phyloP scores from a whole-genome alignment of 2,113 vertebrate species.

The Anguilla japonica region DNA sequence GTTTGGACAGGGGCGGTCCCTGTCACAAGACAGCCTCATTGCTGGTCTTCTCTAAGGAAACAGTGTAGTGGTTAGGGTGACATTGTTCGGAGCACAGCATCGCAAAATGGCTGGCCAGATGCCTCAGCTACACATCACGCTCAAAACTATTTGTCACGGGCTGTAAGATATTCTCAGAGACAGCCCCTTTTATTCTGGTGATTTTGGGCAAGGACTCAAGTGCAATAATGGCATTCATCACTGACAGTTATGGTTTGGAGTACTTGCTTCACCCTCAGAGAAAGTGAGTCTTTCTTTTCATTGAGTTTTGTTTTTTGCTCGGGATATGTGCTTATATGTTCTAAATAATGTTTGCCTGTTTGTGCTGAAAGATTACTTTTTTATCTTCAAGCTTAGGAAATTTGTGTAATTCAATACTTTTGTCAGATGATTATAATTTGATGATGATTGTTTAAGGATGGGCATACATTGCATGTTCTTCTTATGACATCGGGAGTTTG shows the following conservation, averaged over 20 bases:
- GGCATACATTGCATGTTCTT: no score
- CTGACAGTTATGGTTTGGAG: constrained; percentile 52
- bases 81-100: constrained; percentile 32
- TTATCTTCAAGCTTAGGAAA: neutral
- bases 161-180: constrained; percentile 1
- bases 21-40: constrained; percentile 55
- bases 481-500: no score
- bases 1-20: constrained; percentile 15
- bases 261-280: constrained; percentile 49
- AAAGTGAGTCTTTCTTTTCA: constrained; percentile 47
- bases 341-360: neutral
- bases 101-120: constrained; percentile 43
- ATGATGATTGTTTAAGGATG: neutral
- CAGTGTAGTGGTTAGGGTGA: constrained; percentile 38
- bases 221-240: constrained; percentile 59
- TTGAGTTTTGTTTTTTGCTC: neutral
- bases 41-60: constrained; percentile 18
- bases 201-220: constrained; percentile 11
- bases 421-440: neutral
- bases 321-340: neutral
- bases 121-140: constrained; percentile 13
- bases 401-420: neutral
- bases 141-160: neutral
- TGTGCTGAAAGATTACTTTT: neutral
- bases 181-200: neutral